These are phyloP conservation scores for Phoxinus dragarum DNA, from an alignment of 2,797 vertebrate species.

Conservation along the genomic window DNA sequence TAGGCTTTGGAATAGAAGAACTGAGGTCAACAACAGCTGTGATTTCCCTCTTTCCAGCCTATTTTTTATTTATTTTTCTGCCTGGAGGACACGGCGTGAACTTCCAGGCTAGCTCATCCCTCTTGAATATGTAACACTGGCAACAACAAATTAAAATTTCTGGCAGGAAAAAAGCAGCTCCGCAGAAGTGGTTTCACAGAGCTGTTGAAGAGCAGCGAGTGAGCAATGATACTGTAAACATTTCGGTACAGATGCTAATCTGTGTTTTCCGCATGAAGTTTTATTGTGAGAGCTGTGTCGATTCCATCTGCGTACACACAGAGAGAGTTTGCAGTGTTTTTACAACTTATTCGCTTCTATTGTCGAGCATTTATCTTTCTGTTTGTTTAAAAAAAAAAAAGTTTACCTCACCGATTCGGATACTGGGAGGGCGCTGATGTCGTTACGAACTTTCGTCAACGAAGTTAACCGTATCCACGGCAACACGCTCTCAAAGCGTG, in stretches of 20 bases:
- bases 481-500: slow-evolving; percentile 20
- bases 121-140: slow-evolving; percentile 50
- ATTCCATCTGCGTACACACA: not conserved
- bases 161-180: slow-evolving; percentile 29
- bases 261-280: not conserved
- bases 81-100: slow-evolving; percentile 38
- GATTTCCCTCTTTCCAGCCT: slow-evolving; percentile 11
- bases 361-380: not conserved
- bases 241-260: slow-evolving; percentile 32
- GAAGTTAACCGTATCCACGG: slow-evolving; percentile 10
- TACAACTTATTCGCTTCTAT: not conserved
- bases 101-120: slow-evolving; percentile 47
- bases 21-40: slow-evolving; percentile 36
- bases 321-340: not conserved
- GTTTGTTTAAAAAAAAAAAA: not conserved
- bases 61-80: slow-evolving; percentile 16
- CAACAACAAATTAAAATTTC: slow-evolving; percentile 50
- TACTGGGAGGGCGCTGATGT: not conserved
- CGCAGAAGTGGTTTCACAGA: slow-evolving; percentile 1
- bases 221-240: slow-evolving; percentile 32
- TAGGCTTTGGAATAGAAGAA: slow-evolving; percentile 2
- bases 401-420: not conserved
- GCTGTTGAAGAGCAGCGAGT: not conserved
- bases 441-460: not conserved
- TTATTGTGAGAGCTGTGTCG: not conserved